A percentile compares a stretch with the other conserved stretches of the same genome.
phyloP scores from a whole-genome alignment of 1,140 invertebrate genomes.

The Anadara kagoshimensis region DNA sequence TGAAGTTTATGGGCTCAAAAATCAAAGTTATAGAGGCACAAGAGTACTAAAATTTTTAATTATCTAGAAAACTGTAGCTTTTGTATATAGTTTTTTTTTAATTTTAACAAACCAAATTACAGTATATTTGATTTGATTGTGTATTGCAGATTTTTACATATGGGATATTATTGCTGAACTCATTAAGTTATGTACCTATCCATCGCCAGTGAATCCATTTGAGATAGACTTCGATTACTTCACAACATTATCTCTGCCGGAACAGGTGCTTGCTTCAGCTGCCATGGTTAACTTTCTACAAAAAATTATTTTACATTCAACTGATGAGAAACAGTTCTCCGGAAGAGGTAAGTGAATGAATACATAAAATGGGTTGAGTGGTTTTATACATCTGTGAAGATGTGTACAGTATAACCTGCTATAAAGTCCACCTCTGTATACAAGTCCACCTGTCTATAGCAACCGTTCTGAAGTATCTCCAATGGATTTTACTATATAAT shows the following conservation, averaged over 20 bases:
- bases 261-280: constrained; percentile 55
- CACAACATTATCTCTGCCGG: constrained; percentile 45
- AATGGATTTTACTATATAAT: no score
- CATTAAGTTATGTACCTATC: constrained; percentile 64
- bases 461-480: no score
- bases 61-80: no score
- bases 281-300: constrained; percentile 61
- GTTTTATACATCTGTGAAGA: neutral
- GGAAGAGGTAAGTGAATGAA: constrained; percentile 50
- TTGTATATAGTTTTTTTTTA: no score
- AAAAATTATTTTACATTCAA: constrained; percentile 54
- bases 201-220: constrained; percentile 65
- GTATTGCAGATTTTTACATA: constrained; percentile 53
- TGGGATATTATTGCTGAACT: constrained; percentile 64
- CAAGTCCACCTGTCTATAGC: no score
- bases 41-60: no score
- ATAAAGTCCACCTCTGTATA: no score
- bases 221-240: constrained; percentile 66
- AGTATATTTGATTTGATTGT: neutral
- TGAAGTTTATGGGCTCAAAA: no score
- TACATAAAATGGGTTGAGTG: neutral
- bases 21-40: no score
- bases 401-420: neutral
- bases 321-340: constrained; percentile 56
- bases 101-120: no score